A percentile compares a stretch with the other conserved stretches of the same genome.
phyloP scores from a whole-genome alignment of 2,797 vertebrate species.

The Lacerta agilis region DNA sequence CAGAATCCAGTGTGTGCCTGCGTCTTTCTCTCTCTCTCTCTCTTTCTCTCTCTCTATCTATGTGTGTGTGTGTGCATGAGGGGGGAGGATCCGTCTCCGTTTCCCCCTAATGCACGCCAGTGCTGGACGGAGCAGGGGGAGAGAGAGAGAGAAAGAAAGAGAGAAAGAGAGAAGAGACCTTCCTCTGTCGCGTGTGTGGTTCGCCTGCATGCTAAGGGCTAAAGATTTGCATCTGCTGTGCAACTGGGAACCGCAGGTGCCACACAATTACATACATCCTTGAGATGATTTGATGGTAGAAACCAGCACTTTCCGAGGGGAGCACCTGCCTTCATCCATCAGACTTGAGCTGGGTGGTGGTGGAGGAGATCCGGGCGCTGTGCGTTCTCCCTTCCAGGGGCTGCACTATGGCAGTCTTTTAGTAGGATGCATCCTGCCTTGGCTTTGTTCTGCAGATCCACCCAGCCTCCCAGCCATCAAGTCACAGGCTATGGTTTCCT shows the following conservation, averaged over 20 bases:
- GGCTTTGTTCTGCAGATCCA: constrained; percentile 95
- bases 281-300: constrained; percentile 80
- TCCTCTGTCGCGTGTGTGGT: constrained; percentile 46
- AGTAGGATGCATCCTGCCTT: constrained; percentile 93
- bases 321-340: constrained; percentile 79
- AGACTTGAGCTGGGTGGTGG: constrained; percentile 78
- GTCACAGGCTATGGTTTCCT: constrained; percentile 91
- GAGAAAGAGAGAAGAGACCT: constrained; percentile 65
- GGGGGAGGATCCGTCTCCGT: constrained; percentile 77
- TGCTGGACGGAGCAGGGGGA: constrained; percentile 78
- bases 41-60: background rate
- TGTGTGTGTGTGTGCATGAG: constrained; percentile 30
- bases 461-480: constrained; percentile 92
- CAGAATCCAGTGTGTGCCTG: constrained; percentile 66
- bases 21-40: background rate
- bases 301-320: constrained; percentile 73
- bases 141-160: constrained; percentile 57
- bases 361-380: constrained; percentile 56
- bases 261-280: constrained; percentile 77
- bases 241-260: constrained; percentile 80
- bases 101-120: constrained; percentile 77
- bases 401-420: constrained; percentile 89
- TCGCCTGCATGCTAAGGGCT: constrained; percentile 62
- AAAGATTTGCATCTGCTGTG: constrained; percentile 67
- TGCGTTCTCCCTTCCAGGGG: constrained; percentile 81